A percentile compares a stretch with the other conserved stretches of the same genome.
These are phyloP conservation scores for Athripsodes cinereus DNA, from an alignment of 2,888 invertebrate species.

Conservation along the genomic window DNA sequence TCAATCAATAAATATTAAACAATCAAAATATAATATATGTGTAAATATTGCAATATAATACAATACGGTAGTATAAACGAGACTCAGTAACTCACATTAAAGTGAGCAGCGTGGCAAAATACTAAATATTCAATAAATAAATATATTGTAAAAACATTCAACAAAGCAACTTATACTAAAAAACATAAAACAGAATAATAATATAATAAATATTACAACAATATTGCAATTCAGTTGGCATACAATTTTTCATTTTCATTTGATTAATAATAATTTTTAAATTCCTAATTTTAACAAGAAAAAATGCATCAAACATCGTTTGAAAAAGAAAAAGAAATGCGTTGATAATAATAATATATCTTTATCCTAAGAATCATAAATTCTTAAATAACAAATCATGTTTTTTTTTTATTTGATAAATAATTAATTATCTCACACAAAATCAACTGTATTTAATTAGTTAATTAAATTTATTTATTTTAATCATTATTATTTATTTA, in stretches of 20 bases:
- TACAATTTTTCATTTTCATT: slow-evolving; percentile 12
- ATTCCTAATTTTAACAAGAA: slow-evolving; percentile 24
- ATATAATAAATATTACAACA: slow-evolving; percentile 25
- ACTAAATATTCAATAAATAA: slow-evolving; percentile 26
- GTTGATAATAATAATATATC: slow-evolving; percentile 10
- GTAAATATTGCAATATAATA: no score
- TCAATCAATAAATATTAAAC: no score
- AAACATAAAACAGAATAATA: slow-evolving; percentile 29
- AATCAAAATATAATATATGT: no score
- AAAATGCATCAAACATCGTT: slow-evolving; percentile 27
- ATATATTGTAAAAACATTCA: slow-evolving; percentile 26
- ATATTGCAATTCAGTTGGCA: slow-evolving; percentile 28
- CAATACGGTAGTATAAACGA: no score
- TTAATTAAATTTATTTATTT: no score
- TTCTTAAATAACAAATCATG: slow-evolving; percentile 26
- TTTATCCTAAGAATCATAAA: slow-evolving; percentile 29
- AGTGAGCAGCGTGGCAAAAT: slow-evolving; percentile 26
- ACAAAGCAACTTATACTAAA: slow-evolving; percentile 28
- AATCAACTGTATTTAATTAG: slow-evolving; percentile 19
- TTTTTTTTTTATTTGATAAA: slow-evolving; percentile 22
- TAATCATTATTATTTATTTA: no score
- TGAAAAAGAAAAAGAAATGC: slow-evolving; percentile 27
- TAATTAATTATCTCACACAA: slow-evolving; percentile 24
- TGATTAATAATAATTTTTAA: slow-evolving; percentile 9
- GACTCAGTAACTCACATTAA: slow-evolving; percentile 22